Evolutionary conservation across 2,888 invertebrate genomes (phyloP), one percentile per base, ranked within the genome.

Genomic region (Flabesymbios commensalis): DNA sequence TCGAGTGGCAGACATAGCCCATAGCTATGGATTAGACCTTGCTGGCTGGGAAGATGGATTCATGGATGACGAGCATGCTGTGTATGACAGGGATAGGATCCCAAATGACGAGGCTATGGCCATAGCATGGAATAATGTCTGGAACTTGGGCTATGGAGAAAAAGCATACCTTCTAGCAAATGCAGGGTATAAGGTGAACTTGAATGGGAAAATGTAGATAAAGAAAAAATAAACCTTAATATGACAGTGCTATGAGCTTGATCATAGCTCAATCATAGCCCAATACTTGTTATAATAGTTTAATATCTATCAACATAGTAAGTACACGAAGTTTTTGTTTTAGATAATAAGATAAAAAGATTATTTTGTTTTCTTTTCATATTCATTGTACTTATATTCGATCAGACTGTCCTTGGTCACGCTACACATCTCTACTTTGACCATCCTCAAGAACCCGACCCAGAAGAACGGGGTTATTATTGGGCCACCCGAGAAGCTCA

Each of bases 71-170:
- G 24, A 7, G 14, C n/a, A n/a, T n/a, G 10, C 14, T 14, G 14
- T 14, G 31, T 31, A 29, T 10, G 22, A 49, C 31, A 49, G 10
- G 14, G 7, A 28, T 7, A 29, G 29, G 10, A 14, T 49, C 10
- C 49, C 49, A 7, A 31, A 7, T 22, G 5, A 7, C 10, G 31
- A 7, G 19, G 19, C n/a, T 4, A 72, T 66, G 41, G 45, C 36
- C 39, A 73, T 75, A 68, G 74, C 75, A 3, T 79, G 78, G 78
- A 73, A 75, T 60, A 79, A 78, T 65, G 73, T 77, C 0, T 78
- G 76, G 76, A 77, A 77, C 49, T 73, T 72, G 7, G 77, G 77
- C 2, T 65, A 69, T 32, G 74, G 76, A 3, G 70, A 70, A 5
- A 72, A 72, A 69, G 73, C 76, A 1, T 75, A 76, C 59, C 70